Conservation (phyloP, 2,113 vertebrate species). For the Psammodynastes pulverulentus region DNA sequence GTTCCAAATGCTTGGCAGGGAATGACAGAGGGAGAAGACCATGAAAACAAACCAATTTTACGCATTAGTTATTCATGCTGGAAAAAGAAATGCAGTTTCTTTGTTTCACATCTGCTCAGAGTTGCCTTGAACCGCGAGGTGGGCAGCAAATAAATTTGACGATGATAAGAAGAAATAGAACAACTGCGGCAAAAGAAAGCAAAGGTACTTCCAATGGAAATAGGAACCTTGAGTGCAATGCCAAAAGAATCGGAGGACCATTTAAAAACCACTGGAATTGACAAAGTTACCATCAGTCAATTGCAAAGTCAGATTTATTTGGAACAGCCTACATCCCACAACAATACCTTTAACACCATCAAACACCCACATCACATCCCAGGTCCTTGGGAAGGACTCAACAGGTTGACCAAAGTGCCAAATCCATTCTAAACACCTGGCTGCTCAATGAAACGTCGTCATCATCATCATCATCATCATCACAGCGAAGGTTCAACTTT, state of each 20-base stretch:
- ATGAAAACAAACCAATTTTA: conserved; percentile 62
- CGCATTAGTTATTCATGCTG: conserved; percentile 66
- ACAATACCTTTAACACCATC: background rate
- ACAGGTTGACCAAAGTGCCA: background rate
- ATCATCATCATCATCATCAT: background rate
- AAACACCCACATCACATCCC: background rate
- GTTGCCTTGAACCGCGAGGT: background rate
- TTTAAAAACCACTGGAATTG: background rate
- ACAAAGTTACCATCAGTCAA: background rate
- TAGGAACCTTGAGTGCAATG: background rate
- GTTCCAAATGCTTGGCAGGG: conserved; percentile 62
- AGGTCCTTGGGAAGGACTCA: background rate
- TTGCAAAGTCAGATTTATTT: background rate
- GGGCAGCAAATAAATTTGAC: background rate
- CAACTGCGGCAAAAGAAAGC: background rate
- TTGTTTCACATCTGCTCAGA: conserved; percentile 35
- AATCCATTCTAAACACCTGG: background rate
- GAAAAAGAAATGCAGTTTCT: conserved; percentile 54
- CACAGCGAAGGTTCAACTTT: conserved; percentile 35
- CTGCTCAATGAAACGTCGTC: background rate
- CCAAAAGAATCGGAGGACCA: background rate
- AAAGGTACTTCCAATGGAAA: background rate
- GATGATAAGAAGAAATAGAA: background rate
- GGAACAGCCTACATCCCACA: background rate
- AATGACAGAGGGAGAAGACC: background rate